Conservation (phyloP, 2,113 vertebrate species). For the Colossoma macropomum region DNA sequence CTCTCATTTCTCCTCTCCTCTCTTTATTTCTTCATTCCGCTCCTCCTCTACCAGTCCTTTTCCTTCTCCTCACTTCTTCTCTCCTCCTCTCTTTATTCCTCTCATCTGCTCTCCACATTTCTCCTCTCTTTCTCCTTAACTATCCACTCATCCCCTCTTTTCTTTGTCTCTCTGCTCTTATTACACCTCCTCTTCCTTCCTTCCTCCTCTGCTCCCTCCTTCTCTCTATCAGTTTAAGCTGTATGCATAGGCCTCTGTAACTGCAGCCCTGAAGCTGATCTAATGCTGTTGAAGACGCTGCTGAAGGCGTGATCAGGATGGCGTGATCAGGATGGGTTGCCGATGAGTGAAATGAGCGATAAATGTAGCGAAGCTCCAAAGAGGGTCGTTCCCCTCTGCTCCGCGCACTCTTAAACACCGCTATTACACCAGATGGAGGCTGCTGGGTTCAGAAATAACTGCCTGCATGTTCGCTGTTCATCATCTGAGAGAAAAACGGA, state of each 20-base stretch:
- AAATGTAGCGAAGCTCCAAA: slow-evolving; percentile 25
- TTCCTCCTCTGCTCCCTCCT: slow-evolving; percentile 26
- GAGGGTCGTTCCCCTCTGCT: slow-evolving; percentile 1
- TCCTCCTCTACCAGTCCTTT: too few species aligned
- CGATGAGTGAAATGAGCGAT: slow-evolving; percentile 33
- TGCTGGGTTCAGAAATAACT: not conserved
- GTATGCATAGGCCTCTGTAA: not conserved
- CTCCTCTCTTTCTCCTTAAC: not conserved
- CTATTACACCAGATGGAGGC: slow-evolving; percentile 19
- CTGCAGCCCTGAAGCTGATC: too few species aligned
- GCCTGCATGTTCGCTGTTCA: not conserved
- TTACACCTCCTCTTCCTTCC: too few species aligned
- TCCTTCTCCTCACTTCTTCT: slow-evolving; percentile 15
- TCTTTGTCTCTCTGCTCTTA: too few species aligned
- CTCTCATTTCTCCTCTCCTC: not conserved
- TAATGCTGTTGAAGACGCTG: slow-evolving; percentile 18
- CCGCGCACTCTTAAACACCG: slow-evolving; percentile 11
- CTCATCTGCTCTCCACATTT: too few species aligned
- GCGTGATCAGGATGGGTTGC: not conserved
- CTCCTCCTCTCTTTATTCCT: slow-evolving; percentile 26
- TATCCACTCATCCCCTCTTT: too few species aligned
- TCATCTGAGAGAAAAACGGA: not conserved
- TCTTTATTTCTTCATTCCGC: too few species aligned
- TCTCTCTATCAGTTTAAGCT: too few species aligned
- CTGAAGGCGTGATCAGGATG: too few species aligned